Percentiles rank a stretch among this genome's conserved stretches.
Evolutionary conservation across 2,888 invertebrate species (phyloP).

Genomic region (Drosophila incognita): DNA sequence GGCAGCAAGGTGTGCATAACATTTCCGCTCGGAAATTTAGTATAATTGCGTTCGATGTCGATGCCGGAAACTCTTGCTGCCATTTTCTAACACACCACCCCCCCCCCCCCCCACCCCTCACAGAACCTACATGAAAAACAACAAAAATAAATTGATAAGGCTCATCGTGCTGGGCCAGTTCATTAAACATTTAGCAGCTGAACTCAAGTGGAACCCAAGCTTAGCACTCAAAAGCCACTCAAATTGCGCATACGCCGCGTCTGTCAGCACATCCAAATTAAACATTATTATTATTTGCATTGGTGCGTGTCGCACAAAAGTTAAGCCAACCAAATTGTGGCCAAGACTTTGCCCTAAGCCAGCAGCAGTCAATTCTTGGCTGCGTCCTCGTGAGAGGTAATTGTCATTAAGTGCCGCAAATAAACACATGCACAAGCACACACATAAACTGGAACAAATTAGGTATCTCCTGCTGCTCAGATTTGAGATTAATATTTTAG

Average conservation of each 20-base stretch:
- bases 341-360: constrained; percentile 7
- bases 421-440: neutral
- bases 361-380: neutral
- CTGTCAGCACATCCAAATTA: constrained; percentile 43
- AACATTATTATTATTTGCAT: constrained; percentile 47
- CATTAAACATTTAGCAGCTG: constrained; percentile 47
- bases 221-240: neutral
- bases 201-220: constrained; percentile 5
- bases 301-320: constrained; percentile 30
- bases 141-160: constrained; percentile 11
- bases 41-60: constrained; percentile 73
- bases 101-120: accelerated
- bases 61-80: constrained; percentile 67
- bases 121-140: neutral
- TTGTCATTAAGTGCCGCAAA: neutral
- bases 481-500: neutral
- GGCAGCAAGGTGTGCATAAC: constrained; percentile 50
- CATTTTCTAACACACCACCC: neutral
- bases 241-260: constrained; percentile 50
- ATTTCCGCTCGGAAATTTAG: constrained; percentile 72
- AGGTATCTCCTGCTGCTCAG: neutral
- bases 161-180: constrained; percentile 11
- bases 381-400: neutral
- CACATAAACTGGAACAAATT: neutral
- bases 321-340: constrained; percentile 11